Conservation (phyloP, 92 coral and sea anemone species). For the Epizoanthus fatuus region DNA sequence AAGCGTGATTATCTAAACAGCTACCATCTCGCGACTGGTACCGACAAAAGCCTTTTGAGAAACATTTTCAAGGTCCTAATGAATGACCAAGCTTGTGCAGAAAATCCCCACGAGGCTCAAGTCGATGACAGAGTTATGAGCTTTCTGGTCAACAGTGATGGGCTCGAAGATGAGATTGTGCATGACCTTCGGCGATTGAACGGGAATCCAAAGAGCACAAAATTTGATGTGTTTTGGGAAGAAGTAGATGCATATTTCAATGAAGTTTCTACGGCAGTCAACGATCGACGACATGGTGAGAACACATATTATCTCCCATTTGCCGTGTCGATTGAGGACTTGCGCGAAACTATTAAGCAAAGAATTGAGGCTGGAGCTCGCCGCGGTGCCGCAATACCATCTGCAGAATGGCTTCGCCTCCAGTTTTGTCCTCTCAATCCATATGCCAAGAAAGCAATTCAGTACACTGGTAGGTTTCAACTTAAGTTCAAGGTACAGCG, state of each 20-base stretch:
- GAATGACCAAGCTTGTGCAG: too few relatives aligned
- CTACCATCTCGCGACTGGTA: too few relatives aligned
- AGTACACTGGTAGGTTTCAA: conserved; percentile 32
- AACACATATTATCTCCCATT: not conserved
- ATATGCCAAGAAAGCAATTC: not conserved
- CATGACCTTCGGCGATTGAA: not conserved
- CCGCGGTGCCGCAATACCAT: too few relatives aligned
- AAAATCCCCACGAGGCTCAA: too few relatives aligned
- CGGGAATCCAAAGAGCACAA: not conserved
- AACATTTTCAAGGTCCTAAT: too few relatives aligned
- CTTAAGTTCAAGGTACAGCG: conserved; percentile 16
- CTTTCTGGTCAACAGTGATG: too few relatives aligned
- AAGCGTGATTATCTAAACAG: too few relatives aligned
- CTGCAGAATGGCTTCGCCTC: not conserved
- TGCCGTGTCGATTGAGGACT: conserved; percentile 5
- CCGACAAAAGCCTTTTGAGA: too few relatives aligned
- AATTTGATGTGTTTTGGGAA: conserved; percentile 7
- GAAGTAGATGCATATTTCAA: not conserved
- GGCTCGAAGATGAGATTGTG: not conserved
- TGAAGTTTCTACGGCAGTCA: not conserved
- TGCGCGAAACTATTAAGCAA: not conserved
- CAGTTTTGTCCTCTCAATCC: conserved; percentile 13
- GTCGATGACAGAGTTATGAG: too few relatives aligned
- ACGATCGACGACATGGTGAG: conserved; percentile 13
- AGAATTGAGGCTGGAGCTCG: too few relatives aligned